These are phyloP conservation scores for Crypturellus undulatus DNA, from an alignment of 2,113 vertebrate species.

Conservation along the genomic window DNA sequence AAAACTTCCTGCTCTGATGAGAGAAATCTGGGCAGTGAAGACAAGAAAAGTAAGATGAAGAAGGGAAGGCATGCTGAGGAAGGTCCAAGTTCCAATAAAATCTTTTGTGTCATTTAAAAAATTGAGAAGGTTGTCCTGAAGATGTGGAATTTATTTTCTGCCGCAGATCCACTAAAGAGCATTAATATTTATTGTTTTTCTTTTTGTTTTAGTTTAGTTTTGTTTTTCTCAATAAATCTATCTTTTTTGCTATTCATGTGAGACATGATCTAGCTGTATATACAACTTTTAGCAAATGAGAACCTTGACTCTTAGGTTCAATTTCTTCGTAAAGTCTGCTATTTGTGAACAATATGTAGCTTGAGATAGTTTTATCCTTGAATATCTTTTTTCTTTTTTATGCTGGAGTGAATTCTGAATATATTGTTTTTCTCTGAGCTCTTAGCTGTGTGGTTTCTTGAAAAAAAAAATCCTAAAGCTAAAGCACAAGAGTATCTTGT, in stretches of 20 bases:
- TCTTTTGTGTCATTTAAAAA: neutral
- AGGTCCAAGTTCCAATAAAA: neutral
- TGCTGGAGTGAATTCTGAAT: neutral
- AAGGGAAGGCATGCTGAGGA: neutral
- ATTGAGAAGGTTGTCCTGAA: neutral
- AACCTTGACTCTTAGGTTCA: neutral
- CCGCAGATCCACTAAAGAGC: neutral
- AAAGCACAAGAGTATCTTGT: neutral
- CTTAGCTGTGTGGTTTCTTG: neutral
- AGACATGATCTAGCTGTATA: neutral
- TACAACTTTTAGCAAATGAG: neutral
- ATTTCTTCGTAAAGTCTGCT: neutral
- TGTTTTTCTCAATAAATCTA: neutral
- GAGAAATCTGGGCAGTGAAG: rapidly evolving
- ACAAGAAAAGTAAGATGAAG: neutral
- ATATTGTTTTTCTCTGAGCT: neutral
- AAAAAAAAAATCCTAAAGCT: neutral
- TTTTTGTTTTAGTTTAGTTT: neutral
- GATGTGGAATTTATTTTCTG: neutral
- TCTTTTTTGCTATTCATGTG: rapidly evolving
- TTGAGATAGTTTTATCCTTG: neutral
- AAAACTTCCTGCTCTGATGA: rapidly evolving
- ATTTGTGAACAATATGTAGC: neutral
- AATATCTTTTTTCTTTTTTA: neutral
- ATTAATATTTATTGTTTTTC: neutral